Percentiles rank a stretch among this genome's conserved stretches.
phyloP scores from a whole-genome alignment of 1,140 invertebrate species.

The Cydia strobilella region DNA sequence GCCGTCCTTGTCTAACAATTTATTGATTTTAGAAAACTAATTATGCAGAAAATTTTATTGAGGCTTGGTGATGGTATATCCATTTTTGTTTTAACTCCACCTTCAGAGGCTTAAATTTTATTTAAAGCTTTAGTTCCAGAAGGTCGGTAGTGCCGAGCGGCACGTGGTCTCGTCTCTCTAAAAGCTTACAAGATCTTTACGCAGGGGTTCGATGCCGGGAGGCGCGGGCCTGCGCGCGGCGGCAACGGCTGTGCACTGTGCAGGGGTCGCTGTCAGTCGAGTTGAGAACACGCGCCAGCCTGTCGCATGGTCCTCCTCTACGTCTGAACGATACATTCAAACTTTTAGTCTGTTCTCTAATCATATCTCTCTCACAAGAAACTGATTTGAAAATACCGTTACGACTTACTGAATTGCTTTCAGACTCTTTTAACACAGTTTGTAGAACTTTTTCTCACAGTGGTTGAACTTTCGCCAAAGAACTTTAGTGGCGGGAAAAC shows the following conservation, averaged over 20 bases:
- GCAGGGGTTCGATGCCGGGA: conserved; percentile 77
- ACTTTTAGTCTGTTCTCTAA: conserved; percentile 69
- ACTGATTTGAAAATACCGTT: conserved; percentile 35
- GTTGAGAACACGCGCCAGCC: conserved; percentile 63
- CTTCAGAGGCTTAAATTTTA: background rate
- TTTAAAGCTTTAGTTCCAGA: background rate
- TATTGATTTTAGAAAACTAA: background rate
- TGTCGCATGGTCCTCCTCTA: conserved; percentile 52
- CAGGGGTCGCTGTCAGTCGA: conserved; percentile 76
- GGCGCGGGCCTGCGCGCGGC: conserved; percentile 79
- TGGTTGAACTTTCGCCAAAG: conserved; percentile 29
- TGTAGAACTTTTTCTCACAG: conserved; percentile 10
- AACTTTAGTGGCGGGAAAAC: conserved; percentile 75
- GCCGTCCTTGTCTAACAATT: conserved; percentile 16
- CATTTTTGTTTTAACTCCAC: background rate
- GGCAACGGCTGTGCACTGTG: conserved; percentile 76
- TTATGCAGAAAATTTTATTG: conserved; percentile 1
- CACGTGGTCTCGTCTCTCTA: conserved; percentile 45
- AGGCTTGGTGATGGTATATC: background rate
- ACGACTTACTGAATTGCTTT: background rate
- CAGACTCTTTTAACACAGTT: conserved; percentile 1
- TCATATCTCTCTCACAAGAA: conserved; percentile 51
- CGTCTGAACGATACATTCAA: conserved; percentile 55
- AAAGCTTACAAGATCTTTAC: conserved; percentile 61
- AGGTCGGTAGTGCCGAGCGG: background rate